Conservation (phyloP, 2,797 vertebrate species). For the Mionectes olivaceus region DNA sequence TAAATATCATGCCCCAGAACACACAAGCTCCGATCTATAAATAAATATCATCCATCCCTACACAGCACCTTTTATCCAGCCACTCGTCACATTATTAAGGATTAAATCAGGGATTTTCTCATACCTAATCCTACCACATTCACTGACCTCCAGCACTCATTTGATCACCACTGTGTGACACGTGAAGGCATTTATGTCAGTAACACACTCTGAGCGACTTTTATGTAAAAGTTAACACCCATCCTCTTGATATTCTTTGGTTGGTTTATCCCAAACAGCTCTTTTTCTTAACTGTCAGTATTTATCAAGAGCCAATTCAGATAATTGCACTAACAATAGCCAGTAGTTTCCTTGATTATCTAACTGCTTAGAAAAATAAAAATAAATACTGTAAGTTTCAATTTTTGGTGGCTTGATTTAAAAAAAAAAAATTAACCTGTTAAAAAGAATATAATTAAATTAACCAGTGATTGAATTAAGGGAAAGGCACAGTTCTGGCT, state of each 20-base stretch:
- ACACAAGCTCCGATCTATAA: background rate
- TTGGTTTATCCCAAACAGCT: background rate
- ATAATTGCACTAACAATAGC: background rate
- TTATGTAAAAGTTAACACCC: background rate
- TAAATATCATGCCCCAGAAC: background rate
- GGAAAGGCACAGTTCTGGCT: background rate
- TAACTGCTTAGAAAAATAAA: constrained; percentile 6
- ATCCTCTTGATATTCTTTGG: background rate
- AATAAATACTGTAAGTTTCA: background rate
- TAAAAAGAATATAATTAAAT: background rate
- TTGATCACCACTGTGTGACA: background rate
- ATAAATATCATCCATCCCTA: background rate
- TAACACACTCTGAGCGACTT: background rate
- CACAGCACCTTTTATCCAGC: background rate
- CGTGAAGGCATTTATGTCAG: accelerated
- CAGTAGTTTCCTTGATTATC: background rate
- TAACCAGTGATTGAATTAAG: background rate
- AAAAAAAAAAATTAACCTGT: background rate
- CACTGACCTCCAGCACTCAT: background rate
- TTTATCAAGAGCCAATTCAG: background rate
- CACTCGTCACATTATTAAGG: background rate
- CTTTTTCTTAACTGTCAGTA: background rate
- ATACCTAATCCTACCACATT: background rate
- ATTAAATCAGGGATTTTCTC: background rate
- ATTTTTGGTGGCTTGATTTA: background rate